Evolutionary conservation across 2,888 invertebrate genomes (phyloP), one percentile per base, ranked within the genome.

Genomic region (Agelastica alni): DNA sequence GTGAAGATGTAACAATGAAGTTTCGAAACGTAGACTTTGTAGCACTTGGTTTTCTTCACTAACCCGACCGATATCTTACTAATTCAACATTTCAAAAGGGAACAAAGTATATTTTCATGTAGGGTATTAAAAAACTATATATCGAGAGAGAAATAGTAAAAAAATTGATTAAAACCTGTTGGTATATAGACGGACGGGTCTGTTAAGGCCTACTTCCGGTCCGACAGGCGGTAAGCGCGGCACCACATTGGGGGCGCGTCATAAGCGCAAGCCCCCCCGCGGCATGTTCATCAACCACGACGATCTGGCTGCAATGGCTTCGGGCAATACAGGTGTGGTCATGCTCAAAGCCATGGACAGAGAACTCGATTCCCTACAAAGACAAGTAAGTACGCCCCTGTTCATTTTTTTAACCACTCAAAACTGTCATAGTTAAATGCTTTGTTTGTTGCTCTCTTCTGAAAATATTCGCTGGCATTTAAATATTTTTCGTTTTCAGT

Each of bases 271-370:
- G 77, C 91, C 96, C 70, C 96, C 96, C 59, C 89, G 91, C 71
- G 96, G 96, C 79, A 95, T 97, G 89, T 93, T 93, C 83, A 91
- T 97, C 81, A 95, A 94, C 84, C 92, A 95, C 80, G 96, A 96
- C 79, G 96, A 96, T 83, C 85, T 97, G 77, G 89, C 93, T 67
- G 87, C 91, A 68, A 87, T 97, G 83, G 95, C 95, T 58, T 87
- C 88, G 61, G 70, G 78, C 77, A 69, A 77, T 76, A 87, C 88
- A 76, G 88, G 89, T 68, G 90, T 92, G 68, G 86, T 87, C 73
- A 88, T 95, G 80, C 86, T 97, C 72, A 89, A 89, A 80, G 88
- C 91, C 71, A 90, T 95, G 84, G 96, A 96, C 79, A 86, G 93
- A 75, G 96, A 96, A 82, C 88, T 96, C 76, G 87, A 93, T 78